Evolutionary conservation across 1,140 invertebrate species (phyloP).

Genomic region (Elymnias hypermnestra): DNA sequence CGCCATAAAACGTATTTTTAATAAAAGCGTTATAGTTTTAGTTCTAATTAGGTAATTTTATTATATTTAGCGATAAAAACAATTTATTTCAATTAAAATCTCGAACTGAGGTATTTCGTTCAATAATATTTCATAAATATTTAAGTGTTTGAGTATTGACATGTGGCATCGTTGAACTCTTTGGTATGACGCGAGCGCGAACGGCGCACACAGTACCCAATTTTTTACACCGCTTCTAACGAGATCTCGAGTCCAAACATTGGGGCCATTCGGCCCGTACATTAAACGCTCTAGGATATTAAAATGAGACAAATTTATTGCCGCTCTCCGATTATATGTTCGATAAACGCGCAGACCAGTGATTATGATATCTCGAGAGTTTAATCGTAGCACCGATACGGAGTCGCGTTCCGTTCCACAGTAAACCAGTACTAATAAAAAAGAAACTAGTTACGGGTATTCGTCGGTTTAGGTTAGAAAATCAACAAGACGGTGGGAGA

Average conservation of each 20-base stretch:
- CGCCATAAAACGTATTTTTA: no score
- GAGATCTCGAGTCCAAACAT: conserved; percentile 49
- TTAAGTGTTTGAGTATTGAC: conserved; percentile 10
- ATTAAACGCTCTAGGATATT: conserved; percentile 67
- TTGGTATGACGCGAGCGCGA: conserved; percentile 38
- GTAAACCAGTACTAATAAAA: conserved; percentile 72
- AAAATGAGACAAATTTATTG: conserved; percentile 75
- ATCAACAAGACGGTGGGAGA: conserved; percentile 62
- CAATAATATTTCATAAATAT: no score
- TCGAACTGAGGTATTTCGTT: no score
- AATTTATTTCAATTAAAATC: no score
- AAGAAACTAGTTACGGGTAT: conserved; percentile 63
- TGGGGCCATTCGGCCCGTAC: conserved; percentile 42
- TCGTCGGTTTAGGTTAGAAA: conserved; percentile 66
- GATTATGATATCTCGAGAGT: conserved; percentile 72
- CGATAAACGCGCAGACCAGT: conserved; percentile 71
- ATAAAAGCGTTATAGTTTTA: no score
- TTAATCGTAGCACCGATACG: conserved; percentile 68
- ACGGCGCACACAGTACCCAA: conserved; percentile 23
- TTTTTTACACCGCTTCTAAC: conserved; percentile 39
- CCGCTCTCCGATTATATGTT: conserved; percentile 65
- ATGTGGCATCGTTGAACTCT: conserved; percentile 54
- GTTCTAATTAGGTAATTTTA: no score
- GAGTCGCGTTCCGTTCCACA: conserved; percentile 57
- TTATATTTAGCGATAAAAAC: no score